A percentile compares a stretch with the other conserved stretches of the same genome.
phyloP scores from a whole-genome alignment of 2,113 vertebrate species.

The Hymenochirus boettgeri region DNA sequence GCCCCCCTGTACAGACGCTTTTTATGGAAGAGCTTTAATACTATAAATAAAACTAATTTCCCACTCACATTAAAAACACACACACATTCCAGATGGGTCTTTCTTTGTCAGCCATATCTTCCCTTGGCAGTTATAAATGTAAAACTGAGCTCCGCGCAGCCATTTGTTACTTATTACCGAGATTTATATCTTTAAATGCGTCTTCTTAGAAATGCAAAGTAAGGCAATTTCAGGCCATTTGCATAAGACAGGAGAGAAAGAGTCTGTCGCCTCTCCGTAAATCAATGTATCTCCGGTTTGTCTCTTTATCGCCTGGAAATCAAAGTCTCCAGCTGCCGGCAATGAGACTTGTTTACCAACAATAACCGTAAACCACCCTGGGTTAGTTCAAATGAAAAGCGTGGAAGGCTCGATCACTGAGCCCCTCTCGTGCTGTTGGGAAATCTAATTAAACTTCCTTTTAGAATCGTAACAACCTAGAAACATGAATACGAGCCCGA shows the following conservation, averaged over 20 bases:
- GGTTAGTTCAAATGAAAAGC: slow-evolving; percentile 8
- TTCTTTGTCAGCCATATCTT: not conserved
- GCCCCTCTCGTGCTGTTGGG: no score
- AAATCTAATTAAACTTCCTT: no score
- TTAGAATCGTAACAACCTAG: no score
- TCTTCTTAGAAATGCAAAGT: slow-evolving; percentile 15
- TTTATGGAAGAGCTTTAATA: no score
- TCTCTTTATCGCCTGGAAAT: not conserved
- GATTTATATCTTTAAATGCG: slow-evolving; percentile 13
- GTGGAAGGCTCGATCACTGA: not conserved
- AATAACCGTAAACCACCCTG: slow-evolving; percentile 7
- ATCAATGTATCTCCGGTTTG: not conserved
- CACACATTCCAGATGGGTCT: slow-evolving; percentile 2
- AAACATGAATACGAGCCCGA: no score
- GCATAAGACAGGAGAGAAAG: not conserved
- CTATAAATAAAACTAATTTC: not conserved
- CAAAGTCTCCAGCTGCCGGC: slow-evolving; percentile 7
- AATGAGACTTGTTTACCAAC: slow-evolving; percentile 2
- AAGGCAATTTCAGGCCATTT: not conserved
- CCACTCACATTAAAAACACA: not conserved
- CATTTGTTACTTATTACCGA: slow-evolving; percentile 1
- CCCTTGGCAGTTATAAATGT: no score
- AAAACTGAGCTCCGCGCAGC: not conserved
- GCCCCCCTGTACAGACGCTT: not conserved
- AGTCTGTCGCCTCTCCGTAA: not conserved